A percentile compares a stretch with the other conserved stretches of the same genome.
Evolutionary conservation across 2,797 vertebrate species (phyloP).

Genomic region (Delichon dasypus): DNA sequence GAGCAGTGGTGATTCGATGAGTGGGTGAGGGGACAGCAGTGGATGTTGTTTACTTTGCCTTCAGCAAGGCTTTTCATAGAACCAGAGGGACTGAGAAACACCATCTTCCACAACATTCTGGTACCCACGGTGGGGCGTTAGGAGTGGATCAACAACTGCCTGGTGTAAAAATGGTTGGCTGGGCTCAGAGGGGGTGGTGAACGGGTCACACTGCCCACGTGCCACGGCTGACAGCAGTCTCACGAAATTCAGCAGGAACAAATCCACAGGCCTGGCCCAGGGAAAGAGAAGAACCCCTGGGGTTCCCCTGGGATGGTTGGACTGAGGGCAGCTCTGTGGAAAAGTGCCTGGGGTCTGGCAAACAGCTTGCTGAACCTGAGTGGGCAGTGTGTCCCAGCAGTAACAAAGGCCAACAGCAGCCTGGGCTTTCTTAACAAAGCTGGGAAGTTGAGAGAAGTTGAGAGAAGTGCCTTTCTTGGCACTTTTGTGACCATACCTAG

Average conservation of each 20-base stretch:
- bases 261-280: neutral
- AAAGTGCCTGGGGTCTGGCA: fast-evolving
- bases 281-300: neutral
- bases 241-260: neutral
- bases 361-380: neutral
- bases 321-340: neutral
- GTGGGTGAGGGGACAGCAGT: neutral
- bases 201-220: fast-evolving
- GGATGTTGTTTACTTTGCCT: neutral
- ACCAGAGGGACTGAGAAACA: neutral
- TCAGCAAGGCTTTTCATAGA: neutral
- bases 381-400: neutral
- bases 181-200: neutral
- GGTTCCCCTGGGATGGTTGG: neutral
- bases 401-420: neutral
- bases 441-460: neutral
- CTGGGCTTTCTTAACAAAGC: neutral
- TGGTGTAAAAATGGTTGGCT: neutral
- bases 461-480: neutral
- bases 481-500: neutral
- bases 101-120: neutral
- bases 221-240: neutral
- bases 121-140: neutral
- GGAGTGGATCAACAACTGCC: neutral
- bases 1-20: neutral